A percentile compares a stretch with the other conserved stretches of the same genome.
Evolutionary conservation across 2,888 invertebrate genomes (phyloP).

Genomic region (Pseudococcus longispinus): DNA sequence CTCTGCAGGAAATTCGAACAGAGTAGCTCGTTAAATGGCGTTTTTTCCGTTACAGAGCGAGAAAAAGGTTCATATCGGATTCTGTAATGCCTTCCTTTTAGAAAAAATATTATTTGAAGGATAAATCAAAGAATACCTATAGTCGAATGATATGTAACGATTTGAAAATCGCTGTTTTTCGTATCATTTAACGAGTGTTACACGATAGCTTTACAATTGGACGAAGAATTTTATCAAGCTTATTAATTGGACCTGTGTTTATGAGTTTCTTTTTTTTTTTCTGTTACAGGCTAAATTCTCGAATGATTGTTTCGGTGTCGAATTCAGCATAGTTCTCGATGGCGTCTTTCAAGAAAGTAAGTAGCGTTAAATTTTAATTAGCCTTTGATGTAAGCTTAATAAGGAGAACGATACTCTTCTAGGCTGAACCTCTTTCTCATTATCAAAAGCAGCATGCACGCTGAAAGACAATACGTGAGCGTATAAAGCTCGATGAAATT

Average conservation of each 20-base stretch:
- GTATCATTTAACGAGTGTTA: background rate
- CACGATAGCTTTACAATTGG: background rate
- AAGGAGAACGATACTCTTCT: background rate
- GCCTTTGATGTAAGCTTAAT: conserved; percentile 3
- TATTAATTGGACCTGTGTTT: background rate
- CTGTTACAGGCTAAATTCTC: conserved; percentile 16
- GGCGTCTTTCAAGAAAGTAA: conserved; percentile 39
- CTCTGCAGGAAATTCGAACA: background rate
- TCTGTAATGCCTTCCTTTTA: background rate
- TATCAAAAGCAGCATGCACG: background rate
- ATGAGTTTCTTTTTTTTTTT: background rate
- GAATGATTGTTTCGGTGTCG: background rate
- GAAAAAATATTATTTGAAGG: background rate
- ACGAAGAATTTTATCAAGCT: background rate
- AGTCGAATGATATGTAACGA: background rate
- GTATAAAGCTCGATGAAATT: background rate
- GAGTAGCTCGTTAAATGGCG: background rate
- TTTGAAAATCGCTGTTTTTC: background rate
- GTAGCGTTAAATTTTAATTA: conserved; percentile 30
- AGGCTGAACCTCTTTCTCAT: background rate
- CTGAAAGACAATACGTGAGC: background rate
- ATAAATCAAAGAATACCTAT: background rate
- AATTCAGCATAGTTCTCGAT: conserved; percentile 21
- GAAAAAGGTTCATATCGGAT: background rate
- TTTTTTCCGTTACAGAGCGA: background rate